Evolutionary conservation across 23 tunicate species (phyloP).

Genomic region (Styela plicata): DNA sequence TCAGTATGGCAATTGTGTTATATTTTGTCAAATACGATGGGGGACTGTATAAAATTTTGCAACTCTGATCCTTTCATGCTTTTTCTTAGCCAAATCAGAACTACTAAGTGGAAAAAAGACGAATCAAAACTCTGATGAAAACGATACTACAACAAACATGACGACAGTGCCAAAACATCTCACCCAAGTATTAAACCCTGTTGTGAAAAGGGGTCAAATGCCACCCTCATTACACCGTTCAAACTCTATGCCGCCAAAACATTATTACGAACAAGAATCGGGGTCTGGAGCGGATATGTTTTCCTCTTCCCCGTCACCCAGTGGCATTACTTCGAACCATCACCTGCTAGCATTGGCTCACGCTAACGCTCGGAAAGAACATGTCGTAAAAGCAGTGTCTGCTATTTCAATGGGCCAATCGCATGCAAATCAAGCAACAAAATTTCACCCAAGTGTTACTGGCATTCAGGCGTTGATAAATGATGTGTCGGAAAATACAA

Average conservation of each 20-base stretch:
- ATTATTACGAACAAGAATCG: background rate
- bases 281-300: background rate
- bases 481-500: conserved; percentile 11
- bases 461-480: background rate
- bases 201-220: background rate
- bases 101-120: background rate
- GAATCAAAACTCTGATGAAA: background rate
- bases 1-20: no score
- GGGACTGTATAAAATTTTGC: no score
- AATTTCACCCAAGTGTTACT: background rate
- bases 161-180: background rate
- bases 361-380: conserved; percentile 16
- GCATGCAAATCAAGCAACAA: background rate
- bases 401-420: conserved; percentile 24
- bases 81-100: background rate
- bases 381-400: conserved; percentile 27
- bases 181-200: background rate
- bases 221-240: conserved; percentile 25
- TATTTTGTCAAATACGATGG: no score
- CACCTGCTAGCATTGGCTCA: conserved; percentile 27
- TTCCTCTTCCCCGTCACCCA: background rate
- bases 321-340: background rate
- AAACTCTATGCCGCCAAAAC: conserved; percentile 12
- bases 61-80: no score
- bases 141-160: background rate